phyloP scores from a whole-genome alignment of 2,888 invertebrate species.

The Sylvicola cinctus region DNA sequence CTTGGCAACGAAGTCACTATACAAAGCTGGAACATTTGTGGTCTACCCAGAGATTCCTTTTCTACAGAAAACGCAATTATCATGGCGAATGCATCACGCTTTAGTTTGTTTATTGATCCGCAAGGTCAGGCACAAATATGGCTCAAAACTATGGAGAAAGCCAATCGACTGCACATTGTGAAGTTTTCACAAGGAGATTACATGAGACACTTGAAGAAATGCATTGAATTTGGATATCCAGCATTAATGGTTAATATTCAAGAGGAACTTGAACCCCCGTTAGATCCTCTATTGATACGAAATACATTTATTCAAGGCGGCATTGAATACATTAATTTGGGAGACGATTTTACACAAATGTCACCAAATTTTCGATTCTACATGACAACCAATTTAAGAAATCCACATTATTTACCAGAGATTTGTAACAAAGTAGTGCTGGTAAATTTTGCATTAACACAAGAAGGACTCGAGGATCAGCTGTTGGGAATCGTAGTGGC shows the following conservation, averaged over 20 bases:
- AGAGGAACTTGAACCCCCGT: slow-evolving; percentile 63
- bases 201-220: slow-evolving; percentile 35
- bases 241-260: slow-evolving; percentile 69
- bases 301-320: slow-evolving; percentile 65
- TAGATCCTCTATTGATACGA: slow-evolving; percentile 60
- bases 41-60: slow-evolving; percentile 63
- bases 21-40: slow-evolving; percentile 60
- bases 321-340: slow-evolving; percentile 54
- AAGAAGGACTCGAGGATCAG: slow-evolving; percentile 67
- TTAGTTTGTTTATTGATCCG: slow-evolving; percentile 83
- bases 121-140: slow-evolving; percentile 85
- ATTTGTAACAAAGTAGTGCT: slow-evolving; percentile 66
- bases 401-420: slow-evolving; percentile 79
- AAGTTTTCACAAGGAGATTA: slow-evolving; percentile 24
- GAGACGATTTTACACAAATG: slow-evolving; percentile 67
- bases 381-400: slow-evolving; percentile 72
- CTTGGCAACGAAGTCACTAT: slow-evolving; percentile 65
- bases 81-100: slow-evolving; percentile 59
- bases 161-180: slow-evolving; percentile 19
- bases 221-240: slow-evolving; percentile 51
- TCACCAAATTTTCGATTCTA: slow-evolving; percentile 59
- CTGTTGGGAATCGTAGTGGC: slow-evolving; percentile 71
- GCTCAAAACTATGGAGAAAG: slow-evolving; percentile 66
- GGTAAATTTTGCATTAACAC: slow-evolving; percentile 65
- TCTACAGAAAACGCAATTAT: slow-evolving; percentile 80